Conservation (phyloP, 2,113 vertebrate species). For the Helogale parvula region DNA sequence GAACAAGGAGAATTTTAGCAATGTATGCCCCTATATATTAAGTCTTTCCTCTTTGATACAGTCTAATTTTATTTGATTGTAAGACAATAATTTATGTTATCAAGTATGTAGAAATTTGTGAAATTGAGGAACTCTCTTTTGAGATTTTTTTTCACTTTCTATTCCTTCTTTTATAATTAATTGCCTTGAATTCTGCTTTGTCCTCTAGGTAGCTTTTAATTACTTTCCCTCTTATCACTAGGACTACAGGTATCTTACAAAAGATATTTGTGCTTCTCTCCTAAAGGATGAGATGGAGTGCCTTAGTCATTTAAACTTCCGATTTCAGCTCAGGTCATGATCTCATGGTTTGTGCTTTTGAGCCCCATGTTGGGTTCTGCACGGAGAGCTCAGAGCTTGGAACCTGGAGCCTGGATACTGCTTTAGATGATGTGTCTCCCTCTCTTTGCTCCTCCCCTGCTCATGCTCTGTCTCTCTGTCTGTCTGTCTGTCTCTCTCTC, state of each 20-base stretch:
- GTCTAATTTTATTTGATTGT: background rate
- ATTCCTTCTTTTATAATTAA: background rate
- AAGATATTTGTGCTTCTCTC: background rate
- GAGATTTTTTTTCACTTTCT: background rate
- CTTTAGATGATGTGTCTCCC: no score
- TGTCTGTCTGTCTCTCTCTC: no score
- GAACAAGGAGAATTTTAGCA: background rate
- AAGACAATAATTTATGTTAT: background rate
- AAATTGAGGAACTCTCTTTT: background rate
- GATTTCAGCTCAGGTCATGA: no score
- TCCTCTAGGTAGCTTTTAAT: background rate
- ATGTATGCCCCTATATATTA: background rate
- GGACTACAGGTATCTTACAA: background rate
- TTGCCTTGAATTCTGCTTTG: background rate
- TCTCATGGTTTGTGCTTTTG: no score
- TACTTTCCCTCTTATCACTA: background rate
- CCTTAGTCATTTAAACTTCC: no score
- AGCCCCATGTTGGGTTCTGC: no score
- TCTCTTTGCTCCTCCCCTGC: no score
- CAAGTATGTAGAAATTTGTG: background rate
- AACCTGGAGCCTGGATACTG: no score
- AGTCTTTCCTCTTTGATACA: background rate
- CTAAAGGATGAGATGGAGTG: background rate
- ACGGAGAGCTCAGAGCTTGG: no score
- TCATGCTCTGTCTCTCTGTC: no score